Percentiles rank a stretch among this genome's conserved stretches.
Evolutionary conservation across 2,113 vertebrate species (phyloP).

Genomic region (Mungos mungo): DNA sequence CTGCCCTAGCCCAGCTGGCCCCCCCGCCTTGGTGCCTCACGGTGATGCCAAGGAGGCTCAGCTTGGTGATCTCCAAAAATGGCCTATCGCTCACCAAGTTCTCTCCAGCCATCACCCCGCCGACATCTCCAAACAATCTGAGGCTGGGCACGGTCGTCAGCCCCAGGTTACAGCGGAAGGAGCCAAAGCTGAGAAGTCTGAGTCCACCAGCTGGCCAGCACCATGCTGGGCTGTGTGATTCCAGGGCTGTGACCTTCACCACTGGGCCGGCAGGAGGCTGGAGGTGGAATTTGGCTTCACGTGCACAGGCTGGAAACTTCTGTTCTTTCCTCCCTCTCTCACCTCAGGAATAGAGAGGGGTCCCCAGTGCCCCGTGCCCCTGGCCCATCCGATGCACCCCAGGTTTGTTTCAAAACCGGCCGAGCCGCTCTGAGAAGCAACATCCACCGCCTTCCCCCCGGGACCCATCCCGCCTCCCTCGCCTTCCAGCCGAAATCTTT

Average conservation of each 20-base stretch:
- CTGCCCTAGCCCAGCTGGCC: neutral
- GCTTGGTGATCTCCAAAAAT: neutral
- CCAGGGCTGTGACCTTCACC: neutral
- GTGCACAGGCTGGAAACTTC: neutral
- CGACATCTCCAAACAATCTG: neutral
- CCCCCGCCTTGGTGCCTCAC: neutral
- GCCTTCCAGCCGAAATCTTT: neutral
- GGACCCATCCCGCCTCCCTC: too few species aligned
- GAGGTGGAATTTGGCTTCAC: neutral
- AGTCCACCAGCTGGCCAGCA: neutral
- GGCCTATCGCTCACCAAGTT: rapidly evolving
- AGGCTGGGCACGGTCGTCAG: neutral
- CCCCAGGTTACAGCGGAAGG: neutral
- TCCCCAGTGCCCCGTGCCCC: rapidly evolving
- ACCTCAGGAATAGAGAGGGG: neutral
- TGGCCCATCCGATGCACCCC: neutral
- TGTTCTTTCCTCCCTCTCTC: neutral
- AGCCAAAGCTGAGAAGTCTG: neutral
- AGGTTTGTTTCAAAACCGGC: neutral
- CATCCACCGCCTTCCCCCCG: too few species aligned
- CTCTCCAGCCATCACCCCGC: too few species aligned
- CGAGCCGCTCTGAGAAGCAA: rapidly evolving
- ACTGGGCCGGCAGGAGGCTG: neutral
- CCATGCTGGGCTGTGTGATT: neutral
- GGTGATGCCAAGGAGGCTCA: neutral